A percentile compares a stretch with the other conserved stretches of the same genome.
Evolutionary conservation across 1,140 invertebrate genomes (phyloP).

Genomic region (Caerostris extrusa): DNA sequence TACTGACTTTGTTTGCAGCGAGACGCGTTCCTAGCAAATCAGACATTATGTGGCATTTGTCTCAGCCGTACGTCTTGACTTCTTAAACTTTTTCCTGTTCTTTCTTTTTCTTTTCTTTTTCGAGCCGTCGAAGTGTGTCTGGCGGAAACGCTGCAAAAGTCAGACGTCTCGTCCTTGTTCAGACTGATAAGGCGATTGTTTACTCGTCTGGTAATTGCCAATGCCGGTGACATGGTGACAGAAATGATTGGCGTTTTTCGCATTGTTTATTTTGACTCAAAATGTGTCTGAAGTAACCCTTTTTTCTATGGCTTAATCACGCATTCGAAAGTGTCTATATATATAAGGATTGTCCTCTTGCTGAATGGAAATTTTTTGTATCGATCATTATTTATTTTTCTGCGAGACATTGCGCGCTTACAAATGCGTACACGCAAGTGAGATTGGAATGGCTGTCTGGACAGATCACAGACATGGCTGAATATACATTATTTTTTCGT

Average conservation of each 20-base stretch:
- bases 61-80: not conserved
- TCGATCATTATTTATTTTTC: too few relatives aligned
- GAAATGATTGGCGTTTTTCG: constrained; percentile 13
- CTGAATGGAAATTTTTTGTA: too few relatives aligned
- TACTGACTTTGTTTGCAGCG: too few relatives aligned
- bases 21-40: not conserved
- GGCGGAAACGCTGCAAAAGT: not conserved
- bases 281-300: not conserved
- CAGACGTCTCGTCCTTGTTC: not conserved
- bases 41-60: not conserved
- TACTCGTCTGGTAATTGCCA: constrained; percentile 58
- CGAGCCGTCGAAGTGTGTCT: not conserved
- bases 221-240: not conserved
- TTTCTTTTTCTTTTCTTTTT: not conserved
- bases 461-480: too few relatives aligned
- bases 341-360: too few relatives aligned
- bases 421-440: too few relatives aligned
- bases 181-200: constrained; percentile 43
- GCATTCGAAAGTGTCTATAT: not conserved
- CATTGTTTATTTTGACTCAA: constrained; percentile 45
- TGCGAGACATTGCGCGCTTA: too few relatives aligned
- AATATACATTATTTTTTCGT: too few relatives aligned
- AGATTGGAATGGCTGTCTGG: too few relatives aligned
- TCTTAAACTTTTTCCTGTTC: not conserved
- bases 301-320: too few relatives aligned